Percentiles rank a stretch among this genome's conserved stretches.
Conservation (phyloP, 2,113 vertebrate species). For the Raja brachyura region DNA sequence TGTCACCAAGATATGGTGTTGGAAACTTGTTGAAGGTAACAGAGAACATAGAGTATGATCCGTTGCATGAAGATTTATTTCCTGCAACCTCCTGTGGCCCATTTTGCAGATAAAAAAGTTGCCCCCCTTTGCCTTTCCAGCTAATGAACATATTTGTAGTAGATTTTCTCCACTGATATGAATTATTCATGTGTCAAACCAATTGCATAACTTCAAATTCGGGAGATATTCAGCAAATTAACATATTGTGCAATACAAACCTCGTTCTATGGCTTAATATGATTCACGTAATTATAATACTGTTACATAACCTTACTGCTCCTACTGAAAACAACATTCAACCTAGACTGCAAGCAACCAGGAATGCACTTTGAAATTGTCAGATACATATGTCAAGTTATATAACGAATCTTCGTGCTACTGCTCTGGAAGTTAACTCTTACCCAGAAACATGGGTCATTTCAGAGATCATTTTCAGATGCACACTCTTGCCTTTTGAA, state of each 20-base stretch:
- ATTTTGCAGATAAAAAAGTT: not conserved
- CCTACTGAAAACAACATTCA: not conserved
- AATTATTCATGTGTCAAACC: constrained; percentile 2
- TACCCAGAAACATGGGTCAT: not conserved
- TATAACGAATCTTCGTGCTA: not conserved
- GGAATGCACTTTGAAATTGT: not conserved
- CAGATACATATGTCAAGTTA: not conserved
- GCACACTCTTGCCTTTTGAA: not conserved
- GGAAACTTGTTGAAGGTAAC: too few relatives aligned
- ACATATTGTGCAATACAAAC: constrained; percentile 32
- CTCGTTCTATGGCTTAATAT: constrained; percentile 15
- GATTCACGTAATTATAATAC: constrained; percentile 22
- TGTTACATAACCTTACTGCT: constrained; percentile 12
- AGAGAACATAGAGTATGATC: too few relatives aligned
- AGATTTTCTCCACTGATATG: not conserved
- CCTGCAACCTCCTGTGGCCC: not conserved
- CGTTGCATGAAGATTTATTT: not conserved
- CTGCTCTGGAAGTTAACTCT: not conserved
- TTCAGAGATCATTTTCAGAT: not conserved
- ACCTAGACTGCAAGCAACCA: not conserved
- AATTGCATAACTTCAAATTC: constrained; percentile 19
- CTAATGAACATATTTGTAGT: not conserved
- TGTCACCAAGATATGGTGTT: too few relatives aligned
- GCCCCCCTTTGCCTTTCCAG: not conserved
- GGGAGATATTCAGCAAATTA: constrained; percentile 18